phyloP scores from a whole-genome alignment of 2,797 vertebrate species.

The Novumbra hubbsi region DNA sequence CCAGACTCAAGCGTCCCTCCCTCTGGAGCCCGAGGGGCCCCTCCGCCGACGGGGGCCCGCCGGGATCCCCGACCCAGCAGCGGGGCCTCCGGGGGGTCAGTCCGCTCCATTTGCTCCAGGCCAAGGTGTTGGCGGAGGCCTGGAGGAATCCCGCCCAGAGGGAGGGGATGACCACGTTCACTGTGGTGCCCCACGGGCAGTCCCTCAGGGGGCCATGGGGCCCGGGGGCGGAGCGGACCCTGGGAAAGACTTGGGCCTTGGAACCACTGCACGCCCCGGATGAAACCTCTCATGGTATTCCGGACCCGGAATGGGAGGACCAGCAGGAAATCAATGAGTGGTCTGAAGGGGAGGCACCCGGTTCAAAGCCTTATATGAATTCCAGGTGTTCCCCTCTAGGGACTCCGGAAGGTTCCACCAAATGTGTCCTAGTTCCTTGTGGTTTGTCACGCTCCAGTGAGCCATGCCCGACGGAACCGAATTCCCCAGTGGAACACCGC shows the following conservation, averaged over 20 bases:
- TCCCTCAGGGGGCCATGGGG: slow-evolving; percentile 9
- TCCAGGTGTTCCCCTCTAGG: slow-evolving; percentile 9
- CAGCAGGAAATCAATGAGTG: slow-evolving; percentile 10
- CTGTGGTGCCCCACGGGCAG: slow-evolving; percentile 52
- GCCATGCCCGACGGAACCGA: background rate
- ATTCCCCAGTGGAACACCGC: slow-evolving; percentile 20
- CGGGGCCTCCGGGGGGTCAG: background rate
- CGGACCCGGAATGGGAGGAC: background rate
- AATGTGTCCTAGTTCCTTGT: background rate
- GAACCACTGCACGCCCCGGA: slow-evolving; percentile 11
- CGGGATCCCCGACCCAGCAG: background rate
- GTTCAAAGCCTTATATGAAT: background rate
- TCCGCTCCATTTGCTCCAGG: background rate
- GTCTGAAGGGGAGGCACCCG: slow-evolving; percentile 12
- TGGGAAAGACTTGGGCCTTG: slow-evolving; percentile 4
- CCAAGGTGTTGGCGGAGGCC: slow-evolving; percentile 34
- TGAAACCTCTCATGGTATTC: background rate
- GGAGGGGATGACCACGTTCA: slow-evolving; percentile 63
- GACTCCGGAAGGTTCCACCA: background rate
- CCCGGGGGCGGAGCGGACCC: slow-evolving; percentile 15
- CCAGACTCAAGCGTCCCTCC: background rate
- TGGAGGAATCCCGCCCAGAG: slow-evolving; percentile 46
- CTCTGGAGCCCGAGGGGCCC: background rate
- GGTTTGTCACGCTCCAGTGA: background rate
- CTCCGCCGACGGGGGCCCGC: background rate